Percentiles rank a stretch among this genome's conserved stretches.
Conservation (phyloP, 2,888 invertebrate species). For the Pandemis heparana region DNA sequence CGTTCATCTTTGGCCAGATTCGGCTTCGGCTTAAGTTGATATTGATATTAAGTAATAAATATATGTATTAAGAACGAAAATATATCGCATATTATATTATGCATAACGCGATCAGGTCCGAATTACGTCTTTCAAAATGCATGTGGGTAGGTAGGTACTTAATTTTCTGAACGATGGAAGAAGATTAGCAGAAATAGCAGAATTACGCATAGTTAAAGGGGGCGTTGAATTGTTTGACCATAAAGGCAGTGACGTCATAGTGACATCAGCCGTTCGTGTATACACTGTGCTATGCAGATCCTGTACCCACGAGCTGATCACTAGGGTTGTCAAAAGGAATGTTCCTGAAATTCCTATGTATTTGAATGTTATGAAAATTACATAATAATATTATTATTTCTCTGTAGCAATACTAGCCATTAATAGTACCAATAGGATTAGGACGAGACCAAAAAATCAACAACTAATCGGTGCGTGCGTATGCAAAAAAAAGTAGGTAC, state of each 20-base stretch:
- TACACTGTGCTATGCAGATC: background rate
- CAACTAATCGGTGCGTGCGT: too few relatives aligned
- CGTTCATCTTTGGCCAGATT: background rate
- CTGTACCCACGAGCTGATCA: background rate
- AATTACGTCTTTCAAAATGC: too few relatives aligned
- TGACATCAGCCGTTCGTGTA: background rate
- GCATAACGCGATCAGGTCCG: too few relatives aligned
- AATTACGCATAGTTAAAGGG: background rate
- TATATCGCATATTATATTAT: too few relatives aligned
- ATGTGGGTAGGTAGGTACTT: background rate
- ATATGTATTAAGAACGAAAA: too few relatives aligned
- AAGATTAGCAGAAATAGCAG: slow-evolving; percentile 4
- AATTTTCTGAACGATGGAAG: background rate
- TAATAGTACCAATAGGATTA: too few relatives aligned
- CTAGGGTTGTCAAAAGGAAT: background rate
- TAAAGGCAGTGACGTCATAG: background rate
- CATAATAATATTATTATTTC: too few relatives aligned
- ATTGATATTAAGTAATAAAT: too few relatives aligned
- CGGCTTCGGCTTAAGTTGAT: background rate
- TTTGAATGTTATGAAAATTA: background rate
- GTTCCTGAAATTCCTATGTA: background rate
- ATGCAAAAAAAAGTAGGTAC: too few relatives aligned
- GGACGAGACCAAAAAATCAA: too few relatives aligned
- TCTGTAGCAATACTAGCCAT: too few relatives aligned
- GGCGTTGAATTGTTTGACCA: background rate